phyloP scores from a whole-genome alignment of 2,113 vertebrate genomes.

The Fulmarus glacialis region DNA sequence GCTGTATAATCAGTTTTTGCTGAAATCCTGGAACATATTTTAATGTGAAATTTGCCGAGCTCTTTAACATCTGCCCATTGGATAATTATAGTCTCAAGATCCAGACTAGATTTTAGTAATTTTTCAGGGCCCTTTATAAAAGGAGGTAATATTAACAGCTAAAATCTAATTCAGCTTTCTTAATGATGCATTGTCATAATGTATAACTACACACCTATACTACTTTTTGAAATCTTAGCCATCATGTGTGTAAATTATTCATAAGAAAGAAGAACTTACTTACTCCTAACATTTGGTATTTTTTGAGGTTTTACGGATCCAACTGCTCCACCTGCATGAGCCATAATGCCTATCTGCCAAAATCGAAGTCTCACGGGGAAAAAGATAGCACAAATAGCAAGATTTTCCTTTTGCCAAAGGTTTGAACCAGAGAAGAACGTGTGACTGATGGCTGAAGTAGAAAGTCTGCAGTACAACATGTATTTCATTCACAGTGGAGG shows the following conservation, averaged over 20 bases:
- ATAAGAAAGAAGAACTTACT: neutral
- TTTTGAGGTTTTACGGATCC: neutral
- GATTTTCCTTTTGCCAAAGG: neutral
- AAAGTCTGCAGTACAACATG: neutral
- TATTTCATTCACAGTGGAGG: constrained; percentile 1
- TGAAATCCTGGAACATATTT: neutral
- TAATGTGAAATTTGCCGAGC: neutral
- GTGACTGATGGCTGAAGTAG: neutral
- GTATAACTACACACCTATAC: neutral
- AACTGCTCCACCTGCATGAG: neutral
- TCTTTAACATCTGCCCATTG: neutral
- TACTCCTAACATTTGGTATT: neutral
- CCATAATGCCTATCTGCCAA: neutral
- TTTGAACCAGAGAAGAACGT: neutral
- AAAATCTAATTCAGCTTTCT: neutral
- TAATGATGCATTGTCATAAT: neutral
- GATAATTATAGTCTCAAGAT: neutral
- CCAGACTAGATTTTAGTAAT: neutral
- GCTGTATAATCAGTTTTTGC: neutral
- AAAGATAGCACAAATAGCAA: neutral
- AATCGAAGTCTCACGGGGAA: neutral
- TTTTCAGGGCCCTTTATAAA: neutral
- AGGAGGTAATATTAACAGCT: neutral
- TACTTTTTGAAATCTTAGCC: neutral
- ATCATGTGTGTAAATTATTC: neutral